phyloP scores from a whole-genome alignment of 2,888 invertebrate species.

The Agrochola lychnidis region DNA sequence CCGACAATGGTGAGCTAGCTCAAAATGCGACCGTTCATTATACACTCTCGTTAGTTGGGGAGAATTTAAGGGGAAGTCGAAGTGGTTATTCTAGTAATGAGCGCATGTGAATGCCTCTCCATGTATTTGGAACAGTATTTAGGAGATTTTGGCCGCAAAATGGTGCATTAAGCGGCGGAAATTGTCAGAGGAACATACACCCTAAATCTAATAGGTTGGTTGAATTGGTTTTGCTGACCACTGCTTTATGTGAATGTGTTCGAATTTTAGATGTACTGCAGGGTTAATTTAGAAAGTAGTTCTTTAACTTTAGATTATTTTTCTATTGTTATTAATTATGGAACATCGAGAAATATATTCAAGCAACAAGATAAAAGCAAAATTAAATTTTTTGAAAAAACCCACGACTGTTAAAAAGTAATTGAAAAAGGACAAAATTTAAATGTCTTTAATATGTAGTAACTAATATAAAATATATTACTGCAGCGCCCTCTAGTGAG shows the following conservation, averaged over 20 bases:
- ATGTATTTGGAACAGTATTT: slow-evolving; percentile 30
- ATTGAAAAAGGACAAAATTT: no score
- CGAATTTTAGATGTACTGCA: not conserved
- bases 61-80: slow-evolving; percentile 35
- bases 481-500: no score
- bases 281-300: not conserved
- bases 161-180: not conserved
- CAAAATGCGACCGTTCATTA: slow-evolving; percentile 34
- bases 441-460: no score
- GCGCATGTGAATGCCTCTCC: slow-evolving; percentile 24
- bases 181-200: not conserved
- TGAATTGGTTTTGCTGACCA: slow-evolving; percentile 18
- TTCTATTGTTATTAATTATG: no score
- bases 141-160: slow-evolving; percentile 16
- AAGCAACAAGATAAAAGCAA: no score
- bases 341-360: no score
- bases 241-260: not conserved
- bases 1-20: slow-evolving; percentile 30
- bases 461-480: no score
- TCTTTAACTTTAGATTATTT: no score
- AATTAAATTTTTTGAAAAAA: no score
- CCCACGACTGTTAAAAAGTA: no score
- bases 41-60: slow-evolving; percentile 34
- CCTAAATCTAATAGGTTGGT: slow-evolving; percentile 16
- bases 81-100: slow-evolving; percentile 41